Base-by-base conservation (phyloP, 2,888 invertebrate genomes). In the Pachydiplax longipennis region DNA sequence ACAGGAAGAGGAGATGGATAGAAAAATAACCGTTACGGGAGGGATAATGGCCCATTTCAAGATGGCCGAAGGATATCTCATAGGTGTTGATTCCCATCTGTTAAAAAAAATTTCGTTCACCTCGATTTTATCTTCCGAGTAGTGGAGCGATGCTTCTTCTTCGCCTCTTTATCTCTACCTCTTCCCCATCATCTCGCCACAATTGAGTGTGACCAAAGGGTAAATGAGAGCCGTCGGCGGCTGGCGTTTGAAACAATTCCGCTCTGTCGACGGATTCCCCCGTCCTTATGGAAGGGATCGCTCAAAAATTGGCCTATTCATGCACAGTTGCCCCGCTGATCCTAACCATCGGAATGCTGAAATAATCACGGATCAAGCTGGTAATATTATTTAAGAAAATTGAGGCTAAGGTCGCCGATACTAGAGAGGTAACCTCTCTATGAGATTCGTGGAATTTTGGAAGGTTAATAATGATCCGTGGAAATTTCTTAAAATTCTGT, bases 141-240 rank as follows among this genome's bases (percentile, higher is more conserved):
- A 53, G 53, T 18, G 53, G 53, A 53, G 53, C 48, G 48, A 22
- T 65, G 6, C 73, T 73, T 13, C 73, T 73, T 31, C 73, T 12
- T 25, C n/a, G 25, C 73, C n/a, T 25, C 73, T 31, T 31, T n/a
- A 73, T 25, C 31, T 31, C 25, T 73, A 18, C 61, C 31, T 31
- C 31, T 31, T 25, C 31, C 31, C 73, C 25, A 73, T 31, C 73
- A 73, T 73, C 73, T 73, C 73, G 73, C 31, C 31, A 22, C 73
- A 73, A 73, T 73, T 73, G 73, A 73, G 73, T 73, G 73, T 73
- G 73, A 73, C 73, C 73, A 73, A 73, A 73, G 73, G 73, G 73
- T 73, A 73, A 73, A 73, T 73, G 73, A 73, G 25, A 13, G 73
- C 73, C 73, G 73, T 31, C 73, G 73, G 73, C 73, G 73, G 73